Evolutionary conservation across 1,140 invertebrate species (phyloP).

Genomic region (Drosophila orosa): DNA sequence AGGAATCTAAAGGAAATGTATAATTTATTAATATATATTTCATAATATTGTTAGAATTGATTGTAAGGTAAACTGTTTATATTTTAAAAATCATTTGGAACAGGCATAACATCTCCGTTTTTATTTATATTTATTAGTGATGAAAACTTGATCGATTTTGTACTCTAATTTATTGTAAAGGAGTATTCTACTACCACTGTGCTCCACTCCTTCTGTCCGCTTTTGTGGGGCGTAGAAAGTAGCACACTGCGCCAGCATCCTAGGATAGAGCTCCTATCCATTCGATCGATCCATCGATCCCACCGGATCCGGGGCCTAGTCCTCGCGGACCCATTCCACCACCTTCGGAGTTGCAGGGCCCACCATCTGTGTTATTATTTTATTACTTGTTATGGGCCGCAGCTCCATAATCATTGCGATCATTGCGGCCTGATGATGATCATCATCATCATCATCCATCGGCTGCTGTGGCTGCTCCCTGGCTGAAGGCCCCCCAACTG

Average conservation of each 20-base stretch:
- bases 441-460: too few species aligned
- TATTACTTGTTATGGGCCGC: slow-evolving; percentile 81
- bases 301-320: slow-evolving; percentile 29
- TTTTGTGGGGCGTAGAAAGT: slow-evolving; percentile 71
- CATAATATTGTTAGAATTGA: too few species aligned
- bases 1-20: slow-evolving; percentile 2
- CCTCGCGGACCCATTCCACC: slow-evolving; percentile 36
- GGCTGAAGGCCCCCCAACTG: slow-evolving; percentile 72
- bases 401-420: slow-evolving; percentile 57
- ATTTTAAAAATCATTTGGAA: neutral
- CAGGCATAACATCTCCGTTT: rapidly evolving
- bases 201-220: slow-evolving; percentile 22
- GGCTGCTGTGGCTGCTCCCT: slow-evolving; percentile 23
- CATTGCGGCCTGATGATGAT: slow-evolving; percentile 52
- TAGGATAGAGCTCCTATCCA: slow-evolving; percentile 28
- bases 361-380: slow-evolving; percentile 83
- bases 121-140: neutral
- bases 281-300: neutral
- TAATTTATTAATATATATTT: too few species aligned
- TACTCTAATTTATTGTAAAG: too few species aligned
- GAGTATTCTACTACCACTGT: slow-evolving; percentile 56
- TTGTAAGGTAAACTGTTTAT: neutral
- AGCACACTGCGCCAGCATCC: slow-evolving; percentile 55
- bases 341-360: slow-evolving; percentile 39
- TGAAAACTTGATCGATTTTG: neutral